phyloP scores from a whole-genome alignment of 2,888 invertebrate species.

The Chydorus sphaericus region DNA sequence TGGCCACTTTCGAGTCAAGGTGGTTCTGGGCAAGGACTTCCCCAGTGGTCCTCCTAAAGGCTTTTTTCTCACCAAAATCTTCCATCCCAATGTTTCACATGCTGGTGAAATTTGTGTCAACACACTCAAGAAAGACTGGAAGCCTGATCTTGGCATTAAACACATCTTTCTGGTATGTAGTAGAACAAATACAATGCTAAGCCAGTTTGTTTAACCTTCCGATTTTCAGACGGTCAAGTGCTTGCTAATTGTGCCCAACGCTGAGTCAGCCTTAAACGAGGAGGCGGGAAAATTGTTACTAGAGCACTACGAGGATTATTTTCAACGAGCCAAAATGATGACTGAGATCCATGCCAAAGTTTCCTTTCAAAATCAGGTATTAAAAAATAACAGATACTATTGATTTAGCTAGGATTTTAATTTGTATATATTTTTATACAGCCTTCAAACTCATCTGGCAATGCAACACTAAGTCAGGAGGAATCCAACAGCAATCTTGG shows the following conservation, averaged over 20 bases:
- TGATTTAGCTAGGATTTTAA: too few relatives aligned
- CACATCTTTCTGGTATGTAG: conserved; percentile 67
- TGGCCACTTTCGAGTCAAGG: conserved; percentile 75
- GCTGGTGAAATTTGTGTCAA: conserved; percentile 95
- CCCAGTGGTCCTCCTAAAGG: conserved; percentile 76
- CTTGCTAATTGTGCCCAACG: conserved; percentile 89
- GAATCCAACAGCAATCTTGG: conserved; percentile 17
- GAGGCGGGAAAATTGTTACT: conserved; percentile 87
- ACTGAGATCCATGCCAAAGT: conserved; percentile 68
- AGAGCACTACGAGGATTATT: conserved; percentile 87
- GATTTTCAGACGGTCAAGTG: conserved; percentile 69
- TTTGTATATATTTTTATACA: background rate
- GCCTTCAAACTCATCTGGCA: too few relatives aligned
- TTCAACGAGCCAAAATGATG: conserved; percentile 72
- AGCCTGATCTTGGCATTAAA: conserved; percentile 84
- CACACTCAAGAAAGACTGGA: conserved; percentile 92
- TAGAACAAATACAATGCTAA: background rate
- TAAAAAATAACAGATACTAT: conserved; percentile 16
- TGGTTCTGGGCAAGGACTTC: conserved; percentile 81
- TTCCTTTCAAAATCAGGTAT: conserved; percentile 33
- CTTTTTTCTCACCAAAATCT: conserved; percentile 84
- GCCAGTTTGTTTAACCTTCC: background rate
- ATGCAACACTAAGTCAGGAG: conserved; percentile 14
- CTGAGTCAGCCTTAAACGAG: conserved; percentile 92
- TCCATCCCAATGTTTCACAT: conserved; percentile 88